These are phyloP conservation scores for Amphipoea lucens DNA, from an alignment of 2,888 invertebrate species.

Conservation along the genomic window DNA sequence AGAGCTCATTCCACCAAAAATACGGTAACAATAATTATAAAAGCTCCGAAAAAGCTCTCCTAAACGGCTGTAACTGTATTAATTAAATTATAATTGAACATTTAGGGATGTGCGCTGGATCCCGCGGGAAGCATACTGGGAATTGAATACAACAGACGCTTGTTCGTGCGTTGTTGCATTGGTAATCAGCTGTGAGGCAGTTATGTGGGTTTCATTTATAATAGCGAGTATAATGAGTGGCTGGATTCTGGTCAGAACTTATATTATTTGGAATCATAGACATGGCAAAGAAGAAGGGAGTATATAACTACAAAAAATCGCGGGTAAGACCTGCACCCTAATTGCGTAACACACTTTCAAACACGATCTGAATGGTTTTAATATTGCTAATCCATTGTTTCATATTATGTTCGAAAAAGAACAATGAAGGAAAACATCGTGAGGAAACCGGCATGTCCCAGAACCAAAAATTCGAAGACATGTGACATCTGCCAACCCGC, in stretches of 20 bases:
- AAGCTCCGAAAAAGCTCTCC: conserved; percentile 44
- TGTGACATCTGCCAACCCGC: too few species aligned
- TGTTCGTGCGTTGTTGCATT: conserved; percentile 24
- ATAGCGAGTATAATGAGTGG: neutral
- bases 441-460: too few species aligned
- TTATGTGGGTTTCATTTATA: conserved; percentile 9
- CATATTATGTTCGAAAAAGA: too few species aligned
- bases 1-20: conserved; percentile 31
- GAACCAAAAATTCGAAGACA: too few species aligned
- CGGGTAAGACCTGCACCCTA: neutral
- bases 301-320: neutral
- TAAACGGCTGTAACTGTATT: conserved; percentile 52
- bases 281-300: neutral
- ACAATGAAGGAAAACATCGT: too few species aligned
- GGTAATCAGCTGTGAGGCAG: conserved; percentile 28
- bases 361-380: neutral
- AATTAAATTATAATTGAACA: conserved; percentile 63
- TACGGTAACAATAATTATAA: conserved; percentile 53
- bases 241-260: too few species aligned
- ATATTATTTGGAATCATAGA: neutral
- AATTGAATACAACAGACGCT: conserved; percentile 54
- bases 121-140: conserved; percentile 47
- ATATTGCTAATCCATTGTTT: neutral
- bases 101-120: conserved; percentile 47
- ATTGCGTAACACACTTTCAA: neutral